Evolutionary conservation across 2,888 invertebrate genomes (phyloP).

Genomic region (Calliopum simillimum): DNA sequence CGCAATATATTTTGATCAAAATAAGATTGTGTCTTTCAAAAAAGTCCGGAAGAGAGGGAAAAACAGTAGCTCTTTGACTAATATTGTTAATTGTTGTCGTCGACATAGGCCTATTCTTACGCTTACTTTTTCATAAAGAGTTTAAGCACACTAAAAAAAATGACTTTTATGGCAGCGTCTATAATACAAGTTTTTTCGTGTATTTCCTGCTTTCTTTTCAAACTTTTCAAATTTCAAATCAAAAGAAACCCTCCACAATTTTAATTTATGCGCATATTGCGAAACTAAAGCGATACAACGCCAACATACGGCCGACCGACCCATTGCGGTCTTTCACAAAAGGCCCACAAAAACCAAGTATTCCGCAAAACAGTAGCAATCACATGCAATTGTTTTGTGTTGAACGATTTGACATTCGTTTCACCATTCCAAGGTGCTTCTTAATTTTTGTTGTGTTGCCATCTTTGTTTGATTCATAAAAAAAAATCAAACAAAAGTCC

Average conservation of each 20-base stretch:
- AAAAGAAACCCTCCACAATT: constrained; percentile 17
- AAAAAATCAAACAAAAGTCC: constrained; percentile 8
- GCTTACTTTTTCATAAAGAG: neutral
- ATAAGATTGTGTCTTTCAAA: constrained; percentile 19
- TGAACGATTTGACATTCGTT: constrained; percentile 34
- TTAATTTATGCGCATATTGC: constrained; percentile 35
- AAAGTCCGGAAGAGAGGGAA: neutral
- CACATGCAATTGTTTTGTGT: constrained; percentile 38
- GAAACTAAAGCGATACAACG: neutral
- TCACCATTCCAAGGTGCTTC: constrained; percentile 17
- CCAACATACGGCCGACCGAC: neutral
- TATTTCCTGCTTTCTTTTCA: neutral
- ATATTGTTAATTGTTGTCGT: constrained; percentile 10
- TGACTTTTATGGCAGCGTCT: too few species aligned
- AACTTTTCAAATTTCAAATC: constrained; percentile 2
- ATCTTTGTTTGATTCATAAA: neutral
- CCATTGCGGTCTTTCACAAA: constrained; percentile 27
- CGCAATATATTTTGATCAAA: constrained; percentile 24
- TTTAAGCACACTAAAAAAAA: too few species aligned
- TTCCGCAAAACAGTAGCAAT: constrained; percentile 38
- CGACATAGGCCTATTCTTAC: neutral
- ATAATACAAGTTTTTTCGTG: neutral
- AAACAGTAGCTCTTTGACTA: neutral
- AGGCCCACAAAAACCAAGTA: constrained; percentile 6
- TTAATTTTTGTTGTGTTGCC: neutral